Base-by-base conservation (phyloP, 2,888 invertebrate genomes). In the Hipparchia sbordonii region DNA sequence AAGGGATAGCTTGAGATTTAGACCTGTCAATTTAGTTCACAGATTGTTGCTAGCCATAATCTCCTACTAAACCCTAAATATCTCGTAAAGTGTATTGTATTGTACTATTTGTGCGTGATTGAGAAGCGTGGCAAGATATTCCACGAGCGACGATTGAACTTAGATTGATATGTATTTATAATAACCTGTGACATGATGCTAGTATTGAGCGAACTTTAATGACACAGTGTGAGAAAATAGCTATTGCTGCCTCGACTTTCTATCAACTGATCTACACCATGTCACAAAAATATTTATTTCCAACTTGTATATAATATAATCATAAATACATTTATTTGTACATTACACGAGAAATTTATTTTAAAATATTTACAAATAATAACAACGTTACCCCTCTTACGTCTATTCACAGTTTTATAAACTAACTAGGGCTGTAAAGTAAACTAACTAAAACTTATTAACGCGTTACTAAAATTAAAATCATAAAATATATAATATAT, bases 281-380 rank as follows among this genome's bases (percentile, higher is more conserved):
- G 92, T 92, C 93, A 91, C 91, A 91, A 93, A 89, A 93, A 91
- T 91, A 92, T 89, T 88, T 83, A 85, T 84, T 88, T 87, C 89
- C 86, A 87, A 89, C 80, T 85, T 87, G 84, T 89, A 87, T 88
- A 87, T 82, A 83, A 86, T 88, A 86, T 87, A 79, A 80, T 79
- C 82, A 89, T 89, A 90, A 89, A 89, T 91, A 90, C 90, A 88
- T 87, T 88, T 80, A 88, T 93, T 92, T 92, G 92, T 92, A 93
- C 92, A 92, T 91, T 88, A 88, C 86, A 87, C 84, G 77, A 88
- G 88, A 88, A 87, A 88, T 90, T 79, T 84, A n/a, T 80, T 23
- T 85, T 85, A 84, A 85, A 85, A 79, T 92, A 92, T 92, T 90
- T 92, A 92, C 92, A 92, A 87, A 89, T 89, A 85, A 90, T 89